Percentiles rank a stretch among this genome's conserved stretches.
phyloP scores from a whole-genome alignment of 2,113 vertebrate genomes.

The Xiphias gladius region DNA sequence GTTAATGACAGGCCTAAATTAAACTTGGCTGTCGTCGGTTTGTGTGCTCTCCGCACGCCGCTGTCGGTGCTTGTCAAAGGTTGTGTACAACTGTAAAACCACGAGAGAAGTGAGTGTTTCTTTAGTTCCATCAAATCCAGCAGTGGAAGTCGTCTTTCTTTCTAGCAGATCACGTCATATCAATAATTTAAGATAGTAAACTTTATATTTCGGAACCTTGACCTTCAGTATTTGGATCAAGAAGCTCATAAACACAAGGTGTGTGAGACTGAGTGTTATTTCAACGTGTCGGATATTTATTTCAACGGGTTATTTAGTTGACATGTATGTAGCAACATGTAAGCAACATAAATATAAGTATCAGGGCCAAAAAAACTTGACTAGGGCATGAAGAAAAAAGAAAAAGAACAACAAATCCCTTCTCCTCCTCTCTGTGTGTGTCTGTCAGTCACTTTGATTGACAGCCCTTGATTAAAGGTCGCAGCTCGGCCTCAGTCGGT shows the following conservation, averaged over 20 bases:
- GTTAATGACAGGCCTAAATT: neutral
- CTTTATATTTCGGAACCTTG: neutral
- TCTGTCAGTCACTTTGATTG: slow-evolving; percentile 42
- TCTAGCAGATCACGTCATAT: neutral
- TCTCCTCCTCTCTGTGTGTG: neutral
- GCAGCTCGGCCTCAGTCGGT: neutral
- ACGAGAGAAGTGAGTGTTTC: neutral
- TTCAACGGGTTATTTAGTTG: no score
- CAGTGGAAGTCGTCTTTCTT: neutral
- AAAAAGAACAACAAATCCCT: neutral
- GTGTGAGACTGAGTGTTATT: no score
- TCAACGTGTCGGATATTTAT: no score
- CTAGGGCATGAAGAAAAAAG: no score
- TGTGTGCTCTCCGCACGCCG: neutral
- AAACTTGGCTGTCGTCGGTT: no score
- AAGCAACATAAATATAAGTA: no score
- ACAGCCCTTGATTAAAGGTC: slow-evolving; percentile 48
- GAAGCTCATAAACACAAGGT: neutral
- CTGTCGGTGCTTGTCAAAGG: neutral
- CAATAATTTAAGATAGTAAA: neutral
- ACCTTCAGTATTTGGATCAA: neutral
- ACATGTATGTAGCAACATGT: no score
- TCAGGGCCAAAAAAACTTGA: no score
- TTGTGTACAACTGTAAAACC: neutral
- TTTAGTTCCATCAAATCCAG: neutral